Conservation (phyloP, 2,797 vertebrate genomes). For the Simalia tracyae region DNA sequence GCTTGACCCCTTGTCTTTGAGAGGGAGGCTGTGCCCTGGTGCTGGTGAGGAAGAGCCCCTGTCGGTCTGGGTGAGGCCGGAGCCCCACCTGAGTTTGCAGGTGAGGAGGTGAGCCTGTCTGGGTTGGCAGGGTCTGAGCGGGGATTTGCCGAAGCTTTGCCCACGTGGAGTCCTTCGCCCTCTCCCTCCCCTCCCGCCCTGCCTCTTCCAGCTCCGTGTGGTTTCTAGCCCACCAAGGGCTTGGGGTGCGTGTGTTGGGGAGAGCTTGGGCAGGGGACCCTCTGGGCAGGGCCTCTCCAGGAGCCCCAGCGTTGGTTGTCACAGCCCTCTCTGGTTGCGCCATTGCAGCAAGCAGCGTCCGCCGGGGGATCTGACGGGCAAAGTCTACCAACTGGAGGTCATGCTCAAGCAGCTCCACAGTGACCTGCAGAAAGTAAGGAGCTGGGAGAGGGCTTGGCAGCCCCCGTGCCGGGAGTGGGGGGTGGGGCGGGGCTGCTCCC, state of each 20-base stretch:
- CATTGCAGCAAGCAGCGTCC: conserved; percentile 76
- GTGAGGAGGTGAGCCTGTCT: neutral
- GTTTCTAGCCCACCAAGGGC: neutral
- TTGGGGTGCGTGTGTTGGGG: neutral
- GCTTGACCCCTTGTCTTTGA: neutral
- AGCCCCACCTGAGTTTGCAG: neutral
- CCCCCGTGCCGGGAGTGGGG: neutral
- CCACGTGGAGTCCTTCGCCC: no score
- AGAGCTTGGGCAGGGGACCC: neutral
- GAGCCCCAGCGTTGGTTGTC: neutral
- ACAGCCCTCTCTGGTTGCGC: neutral
- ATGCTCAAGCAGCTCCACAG: conserved; percentile 90
- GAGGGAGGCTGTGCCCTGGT: no score
- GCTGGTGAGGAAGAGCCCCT: neutral
- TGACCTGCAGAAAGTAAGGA: conserved; percentile 84
- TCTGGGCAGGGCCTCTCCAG: neutral
- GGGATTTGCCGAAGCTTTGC: no score
- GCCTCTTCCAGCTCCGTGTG: neutral
- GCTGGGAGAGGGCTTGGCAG: neutral
- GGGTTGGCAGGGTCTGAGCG: no score
- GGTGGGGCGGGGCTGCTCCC: neutral
- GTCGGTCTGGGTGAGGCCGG: neutral
- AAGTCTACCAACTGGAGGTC: conserved; percentile 87
- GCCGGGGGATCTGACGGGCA: conserved; percentile 81
- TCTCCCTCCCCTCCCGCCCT: no score